Conservation (phyloP, 2,797 vertebrate species). For the Schizopygopsis malacanthus region DNA sequence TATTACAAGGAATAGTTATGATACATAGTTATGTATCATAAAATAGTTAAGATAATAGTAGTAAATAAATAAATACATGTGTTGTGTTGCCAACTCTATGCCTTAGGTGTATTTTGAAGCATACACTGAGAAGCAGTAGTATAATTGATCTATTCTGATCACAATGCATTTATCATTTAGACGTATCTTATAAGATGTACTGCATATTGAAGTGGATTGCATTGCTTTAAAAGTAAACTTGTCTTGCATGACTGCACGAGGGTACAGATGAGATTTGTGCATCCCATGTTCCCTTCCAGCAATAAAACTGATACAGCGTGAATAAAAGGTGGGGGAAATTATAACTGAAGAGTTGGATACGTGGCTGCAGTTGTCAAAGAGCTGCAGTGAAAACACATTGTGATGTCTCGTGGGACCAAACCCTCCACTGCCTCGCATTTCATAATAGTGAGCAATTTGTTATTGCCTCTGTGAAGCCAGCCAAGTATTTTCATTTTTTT, state of each 20-base stretch:
- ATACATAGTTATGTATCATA: no score
- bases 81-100: background rate
- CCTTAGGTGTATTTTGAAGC: background rate
- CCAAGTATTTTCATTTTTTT: constrained; percentile 40
- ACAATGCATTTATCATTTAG: constrained; percentile 9
- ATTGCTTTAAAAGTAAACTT: constrained; percentile 29
- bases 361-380: constrained; percentile 46
- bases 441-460: constrained; percentile 58
- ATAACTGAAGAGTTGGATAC: constrained; percentile 47
- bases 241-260: constrained; percentile 38
- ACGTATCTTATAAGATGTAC: background rate
- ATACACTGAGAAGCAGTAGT: background rate
- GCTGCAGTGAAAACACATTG: constrained; percentile 65
- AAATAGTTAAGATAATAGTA: no score
- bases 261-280: constrained; percentile 37
- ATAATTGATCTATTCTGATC: background rate
- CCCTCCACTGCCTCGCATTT: constrained; percentile 53
- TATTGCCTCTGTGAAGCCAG: constrained; percentile 57
- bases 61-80: no score
- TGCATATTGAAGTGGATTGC: background rate
- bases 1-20: no score
- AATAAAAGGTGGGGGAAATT: constrained; percentile 46
- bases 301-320: constrained; percentile 51
- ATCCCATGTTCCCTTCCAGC: constrained; percentile 29
- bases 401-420: constrained; percentile 57